Base-by-base conservation (phyloP, 2,888 invertebrate species). In the Plebejus melissa region DNA sequence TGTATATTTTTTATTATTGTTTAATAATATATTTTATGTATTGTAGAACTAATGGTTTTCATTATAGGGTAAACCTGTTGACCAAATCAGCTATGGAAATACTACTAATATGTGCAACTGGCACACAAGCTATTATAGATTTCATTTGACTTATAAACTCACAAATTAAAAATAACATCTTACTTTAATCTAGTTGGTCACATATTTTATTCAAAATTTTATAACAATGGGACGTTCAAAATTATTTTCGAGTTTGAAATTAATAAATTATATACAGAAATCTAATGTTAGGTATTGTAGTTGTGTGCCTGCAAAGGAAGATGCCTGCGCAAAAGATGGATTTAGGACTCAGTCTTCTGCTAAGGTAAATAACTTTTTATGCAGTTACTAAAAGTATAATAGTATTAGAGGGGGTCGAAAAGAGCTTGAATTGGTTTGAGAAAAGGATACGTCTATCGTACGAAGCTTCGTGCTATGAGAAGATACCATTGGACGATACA, bases 191-290 rank as follows among this genome's bases (percentile, higher is more conserved):
- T 82, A 90, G 88, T 80, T 81, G 90, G 90, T 74, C 69, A 74
- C 72, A 77, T 60, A 77, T 79, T 78, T 78, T 77, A 77, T 50
- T 76, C 77, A 77, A 81, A 80, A 77, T 80, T 80, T 83, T 87
- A 85, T 84, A 82, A 86, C 77, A 80, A 92, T 92, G 93, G 83
- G 79, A 77, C 83, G 87, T 81, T 81, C 84, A 75, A 91, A 90
- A 89, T 90, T 91, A 79, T 82, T 87, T 80, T 81, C 80, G 54
- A 84, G 84, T 87, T 80, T 78, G 28, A 84, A 79, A 79, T 77
- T 82, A 74, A 76, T 83, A n/a, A 71, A 77, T 32, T 82, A 77
- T 36, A 79, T 70, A 41, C 41, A 70, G n/a, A 70, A 70, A 70
- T 22, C 70, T 1, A 32, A 50, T 41, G 74, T 75, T 7, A 80